Evolutionary conservation across 2,888 invertebrate species (phyloP).

Genomic region (Boloria euphrosyne): DNA sequence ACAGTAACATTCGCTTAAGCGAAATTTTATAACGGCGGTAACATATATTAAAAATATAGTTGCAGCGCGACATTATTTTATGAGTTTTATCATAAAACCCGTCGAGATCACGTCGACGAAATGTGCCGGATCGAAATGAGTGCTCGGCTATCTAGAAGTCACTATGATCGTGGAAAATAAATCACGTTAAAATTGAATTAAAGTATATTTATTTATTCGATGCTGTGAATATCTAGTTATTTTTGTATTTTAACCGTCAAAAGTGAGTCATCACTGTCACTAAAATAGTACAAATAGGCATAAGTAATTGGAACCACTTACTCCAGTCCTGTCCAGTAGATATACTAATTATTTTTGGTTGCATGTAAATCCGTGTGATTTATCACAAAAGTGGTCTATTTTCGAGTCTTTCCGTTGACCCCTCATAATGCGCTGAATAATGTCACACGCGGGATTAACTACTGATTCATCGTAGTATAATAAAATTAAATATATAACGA

Average conservation of each 20-base stretch:
- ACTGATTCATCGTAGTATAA: conserved; percentile 36
- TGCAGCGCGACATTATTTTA: conserved; percentile 45
- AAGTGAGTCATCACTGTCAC: neutral
- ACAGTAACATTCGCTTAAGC: conserved; percentile 22
- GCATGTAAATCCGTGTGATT: conserved; percentile 25
- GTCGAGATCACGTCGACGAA: conserved; percentile 40
- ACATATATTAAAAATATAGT: conserved; percentile 44
- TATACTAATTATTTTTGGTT: conserved; percentile 10
- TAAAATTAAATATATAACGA: conserved; percentile 26
- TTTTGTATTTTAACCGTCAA: neutral
- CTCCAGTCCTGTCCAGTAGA: neutral
- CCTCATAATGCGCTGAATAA: conserved; percentile 50
- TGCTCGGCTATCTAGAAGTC: conserved; percentile 30
- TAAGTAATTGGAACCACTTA: neutral
- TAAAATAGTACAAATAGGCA: neutral
- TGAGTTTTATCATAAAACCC: conserved; percentile 49
- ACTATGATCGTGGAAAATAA: conserved; percentile 11
- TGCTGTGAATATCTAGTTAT: neutral
- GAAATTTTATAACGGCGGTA: conserved; percentile 37
- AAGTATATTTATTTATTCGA: conserved; percentile 10
- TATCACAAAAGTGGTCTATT: conserved; percentile 47
- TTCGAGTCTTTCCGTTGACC: conserved; percentile 50
- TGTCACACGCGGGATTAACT: conserved; percentile 54
- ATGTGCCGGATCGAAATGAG: conserved; percentile 42
- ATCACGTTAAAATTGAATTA: conserved; percentile 16